Evolutionary conservation across 2,888 invertebrate genomes (phyloP).

Genomic region (Drosophila formosana): DNA sequence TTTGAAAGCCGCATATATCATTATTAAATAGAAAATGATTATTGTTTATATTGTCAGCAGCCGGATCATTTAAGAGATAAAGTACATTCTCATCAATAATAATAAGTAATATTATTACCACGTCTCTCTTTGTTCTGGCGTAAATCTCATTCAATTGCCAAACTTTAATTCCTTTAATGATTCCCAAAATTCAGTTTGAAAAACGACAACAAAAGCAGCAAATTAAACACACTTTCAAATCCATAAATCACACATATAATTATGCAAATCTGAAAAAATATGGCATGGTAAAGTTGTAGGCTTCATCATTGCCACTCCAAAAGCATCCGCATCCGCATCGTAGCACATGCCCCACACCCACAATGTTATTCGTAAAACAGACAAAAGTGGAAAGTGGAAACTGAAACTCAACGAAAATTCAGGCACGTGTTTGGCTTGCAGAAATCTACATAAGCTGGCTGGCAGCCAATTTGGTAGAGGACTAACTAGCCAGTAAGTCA

Average conservation of each 20-base stretch:
- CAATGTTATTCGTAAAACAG: slow-evolving; percentile 17
- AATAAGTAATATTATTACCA: too few relatives aligned
- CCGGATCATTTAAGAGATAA: too few relatives aligned
- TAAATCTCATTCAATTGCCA: background rate
- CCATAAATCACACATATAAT: slow-evolving; percentile 79
- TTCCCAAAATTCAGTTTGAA: slow-evolving; percentile 5
- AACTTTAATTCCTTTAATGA: slow-evolving; percentile 17
- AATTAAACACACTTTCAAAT: slow-evolving; percentile 55
- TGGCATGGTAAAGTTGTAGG: slow-evolving; percentile 57
- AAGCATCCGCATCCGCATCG: background rate
- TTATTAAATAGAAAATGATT: too few relatives aligned
- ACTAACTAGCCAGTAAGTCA: slow-evolving; percentile 73
- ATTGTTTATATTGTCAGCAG: too few relatives aligned
- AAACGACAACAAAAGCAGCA: slow-evolving; percentile 32
- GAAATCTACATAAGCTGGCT: slow-evolving; percentile 79
- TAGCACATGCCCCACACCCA: background rate
- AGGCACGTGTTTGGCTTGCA: slow-evolving; percentile 76
- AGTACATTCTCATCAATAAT: too few relatives aligned
- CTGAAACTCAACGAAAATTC: slow-evolving; percentile 68
- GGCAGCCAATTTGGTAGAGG: slow-evolving; percentile 73
- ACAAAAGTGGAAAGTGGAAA: slow-evolving; percentile 65
- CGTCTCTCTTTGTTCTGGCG: background rate
- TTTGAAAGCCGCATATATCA: too few relatives aligned
- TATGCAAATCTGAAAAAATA: slow-evolving; percentile 75
- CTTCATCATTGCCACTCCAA: slow-evolving; percentile 33